A percentile compares a stretch with the other conserved stretches of the same genome.
Evolutionary conservation across 2,113 vertebrate genomes (phyloP).

Genomic region (Hippocampus abdominalis): DNA sequence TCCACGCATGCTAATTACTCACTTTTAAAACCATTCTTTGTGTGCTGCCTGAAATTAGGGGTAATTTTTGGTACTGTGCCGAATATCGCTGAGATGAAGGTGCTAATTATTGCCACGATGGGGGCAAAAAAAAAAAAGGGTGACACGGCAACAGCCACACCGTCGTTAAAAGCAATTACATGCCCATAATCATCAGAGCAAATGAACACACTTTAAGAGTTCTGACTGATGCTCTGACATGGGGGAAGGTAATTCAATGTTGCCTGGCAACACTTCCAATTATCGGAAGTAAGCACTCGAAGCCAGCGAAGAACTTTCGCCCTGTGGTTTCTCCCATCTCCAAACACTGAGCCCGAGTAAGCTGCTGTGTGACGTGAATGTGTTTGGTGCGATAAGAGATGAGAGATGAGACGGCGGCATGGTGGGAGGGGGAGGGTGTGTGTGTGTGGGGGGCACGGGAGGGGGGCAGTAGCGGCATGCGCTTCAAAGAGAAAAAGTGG

Average conservation of each 20-base stretch:
- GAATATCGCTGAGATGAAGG: background rate
- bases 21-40: background rate
- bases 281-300: conserved; percentile 3
- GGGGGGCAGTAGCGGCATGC: background rate
- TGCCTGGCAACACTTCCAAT: conserved; percentile 41
- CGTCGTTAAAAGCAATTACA: conserved; percentile 25
- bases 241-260: conserved; percentile 11
- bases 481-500: background rate
- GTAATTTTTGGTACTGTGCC: background rate
- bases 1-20: background rate
- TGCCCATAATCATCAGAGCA: conserved; percentile 4
- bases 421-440: background rate
- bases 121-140: background rate
- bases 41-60: background rate
- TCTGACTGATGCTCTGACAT: conserved; percentile 17
- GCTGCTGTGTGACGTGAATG: conserved; percentile 12
- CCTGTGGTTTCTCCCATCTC: conserved; percentile 15
- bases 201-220: conserved; percentile 17
- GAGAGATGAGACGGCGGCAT: background rate
- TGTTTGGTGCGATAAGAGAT: conserved; percentile 3
- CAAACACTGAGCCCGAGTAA: conserved; percentile 8
- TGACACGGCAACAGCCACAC: background rate
- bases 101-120: conserved; percentile 15
- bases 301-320: conserved; percentile 7
- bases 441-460: background rate